Conservation (phyloP, 2,797 vertebrate species). For the Arctocebus calabarensis region DNA sequence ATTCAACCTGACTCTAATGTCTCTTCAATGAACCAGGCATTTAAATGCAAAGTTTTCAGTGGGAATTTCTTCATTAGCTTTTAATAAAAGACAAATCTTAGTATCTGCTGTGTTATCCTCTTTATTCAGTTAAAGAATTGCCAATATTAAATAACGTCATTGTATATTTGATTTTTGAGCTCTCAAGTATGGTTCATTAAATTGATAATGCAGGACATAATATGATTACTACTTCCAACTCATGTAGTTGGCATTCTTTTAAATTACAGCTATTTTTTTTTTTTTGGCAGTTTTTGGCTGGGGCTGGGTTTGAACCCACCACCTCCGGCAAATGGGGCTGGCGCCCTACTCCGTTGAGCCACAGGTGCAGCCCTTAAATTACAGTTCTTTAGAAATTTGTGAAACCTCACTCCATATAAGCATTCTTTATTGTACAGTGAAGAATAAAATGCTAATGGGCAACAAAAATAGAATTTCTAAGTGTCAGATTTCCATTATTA, state of each 20-base stretch:
- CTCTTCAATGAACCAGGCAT: background rate
- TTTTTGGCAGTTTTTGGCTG: too few relatives aligned
- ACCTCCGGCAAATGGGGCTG: too few relatives aligned
- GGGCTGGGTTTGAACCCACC: too few relatives aligned
- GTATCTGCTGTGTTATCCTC: background rate
- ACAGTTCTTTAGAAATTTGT: background rate
- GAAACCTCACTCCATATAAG: background rate
- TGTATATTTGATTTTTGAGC: background rate
- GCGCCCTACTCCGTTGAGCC: too few relatives aligned
- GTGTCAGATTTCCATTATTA: background rate
- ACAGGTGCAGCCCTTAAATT: background rate
- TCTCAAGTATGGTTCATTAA: background rate
- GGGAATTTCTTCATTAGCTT: slow-evolving; percentile 51
- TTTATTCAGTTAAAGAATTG: background rate
- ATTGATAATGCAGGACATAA: background rate
- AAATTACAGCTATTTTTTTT: background rate
- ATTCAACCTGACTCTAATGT: background rate
- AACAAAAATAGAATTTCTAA: background rate
- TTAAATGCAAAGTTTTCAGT: slow-evolving; percentile 57
- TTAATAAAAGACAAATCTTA: slow-evolving; percentile 59
- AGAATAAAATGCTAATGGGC: background rate
- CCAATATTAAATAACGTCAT: background rate
- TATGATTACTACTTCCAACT: background rate
- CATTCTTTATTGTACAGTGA: background rate
- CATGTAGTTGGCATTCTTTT: background rate